Percentiles rank a stretch among this genome's conserved stretches.
These are phyloP conservation scores for Dreissena polymorpha DNA, from an alignment of 1,140 invertebrate genomes.

Conservation along the genomic window DNA sequence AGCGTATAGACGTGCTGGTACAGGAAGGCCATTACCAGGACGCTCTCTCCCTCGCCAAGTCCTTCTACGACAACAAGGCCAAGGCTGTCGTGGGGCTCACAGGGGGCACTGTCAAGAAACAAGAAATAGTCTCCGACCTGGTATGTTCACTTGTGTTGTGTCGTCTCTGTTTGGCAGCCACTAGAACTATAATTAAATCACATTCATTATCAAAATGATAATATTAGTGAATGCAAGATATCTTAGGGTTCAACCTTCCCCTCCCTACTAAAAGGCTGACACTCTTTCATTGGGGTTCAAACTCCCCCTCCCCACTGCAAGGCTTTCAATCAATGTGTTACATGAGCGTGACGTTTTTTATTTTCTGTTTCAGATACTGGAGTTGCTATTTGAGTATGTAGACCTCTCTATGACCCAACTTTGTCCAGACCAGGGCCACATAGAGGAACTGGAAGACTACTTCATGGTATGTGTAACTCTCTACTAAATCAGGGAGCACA, in stretches of 20 bases:
- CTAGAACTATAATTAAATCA: too few relatives aligned
- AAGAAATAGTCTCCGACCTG: slow-evolving; percentile 83
- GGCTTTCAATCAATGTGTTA: neutral
- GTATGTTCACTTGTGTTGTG: slow-evolving; percentile 75
- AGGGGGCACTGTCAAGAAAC: slow-evolving; percentile 82
- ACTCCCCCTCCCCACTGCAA: too few relatives aligned
- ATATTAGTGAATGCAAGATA: too few relatives aligned
- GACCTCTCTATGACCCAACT: slow-evolving; percentile 77
- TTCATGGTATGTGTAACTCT: slow-evolving; percentile 67
- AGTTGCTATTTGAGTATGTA: slow-evolving; percentile 82
- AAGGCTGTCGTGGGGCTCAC: slow-evolving; percentile 82
- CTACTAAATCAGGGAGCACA: too few relatives aligned
- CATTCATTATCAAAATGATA: too few relatives aligned
- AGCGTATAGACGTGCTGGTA: slow-evolving; percentile 80
- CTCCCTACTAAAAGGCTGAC: too few relatives aligned
- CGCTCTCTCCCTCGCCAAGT: slow-evolving; percentile 84
- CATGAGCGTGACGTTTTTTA: neutral
- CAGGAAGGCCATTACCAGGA: slow-evolving; percentile 83
- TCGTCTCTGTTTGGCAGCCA: slow-evolving; percentile 71
- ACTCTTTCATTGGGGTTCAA: too few relatives aligned
- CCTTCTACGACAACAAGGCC: slow-evolving; percentile 86
- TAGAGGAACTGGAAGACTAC: slow-evolving; percentile 78
- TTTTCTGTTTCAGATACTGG: slow-evolving; percentile 80
- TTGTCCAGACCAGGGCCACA: slow-evolving; percentile 76
- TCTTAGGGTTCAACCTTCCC: too few relatives aligned